A percentile compares a stretch with the other conserved stretches of the same genome.
These are phyloP conservation scores for Chaetodon trifascialis DNA, from an alignment of 2,113 vertebrate species.

Conservation along the genomic window DNA sequence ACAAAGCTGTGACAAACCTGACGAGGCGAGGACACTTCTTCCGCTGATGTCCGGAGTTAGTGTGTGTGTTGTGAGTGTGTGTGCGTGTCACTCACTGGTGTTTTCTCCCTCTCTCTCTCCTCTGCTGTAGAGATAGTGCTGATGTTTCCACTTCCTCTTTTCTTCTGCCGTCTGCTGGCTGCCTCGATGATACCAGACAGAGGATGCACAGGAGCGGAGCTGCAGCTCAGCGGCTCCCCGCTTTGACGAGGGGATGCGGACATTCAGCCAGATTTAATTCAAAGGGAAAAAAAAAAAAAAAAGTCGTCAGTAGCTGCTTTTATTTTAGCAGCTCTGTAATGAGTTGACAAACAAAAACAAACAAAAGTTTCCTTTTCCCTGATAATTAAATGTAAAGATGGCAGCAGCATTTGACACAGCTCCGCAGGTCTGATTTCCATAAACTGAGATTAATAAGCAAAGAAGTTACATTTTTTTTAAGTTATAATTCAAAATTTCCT, in stretches of 20 bases:
- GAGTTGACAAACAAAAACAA: not conserved
- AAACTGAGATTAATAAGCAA: not conserved
- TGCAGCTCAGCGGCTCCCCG: conserved; percentile 3
- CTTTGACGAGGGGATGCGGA: not conserved
- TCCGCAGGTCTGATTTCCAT: not conserved
- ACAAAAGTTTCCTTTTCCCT: not conserved
- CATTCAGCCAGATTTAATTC: not conserved
- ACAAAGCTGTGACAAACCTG: conserved; percentile 78
- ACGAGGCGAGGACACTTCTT: conserved; percentile 72
- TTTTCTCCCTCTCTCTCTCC: conserved; percentile 39
- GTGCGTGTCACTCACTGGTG: conserved; percentile 60
- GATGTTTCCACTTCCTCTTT: conserved; percentile 87
- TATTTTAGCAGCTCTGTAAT: not conserved
- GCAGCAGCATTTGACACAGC: too few relatives aligned
- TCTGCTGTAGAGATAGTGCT: conserved; percentile 71
- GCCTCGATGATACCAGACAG: conserved; percentile 52
- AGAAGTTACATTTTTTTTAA: not conserved
- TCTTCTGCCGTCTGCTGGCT: conserved; percentile 82
- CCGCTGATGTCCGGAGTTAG: conserved; percentile 77
- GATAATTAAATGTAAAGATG: not conserved
- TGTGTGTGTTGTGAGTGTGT: conserved; percentile 31
- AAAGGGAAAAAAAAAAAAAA: not conserved
- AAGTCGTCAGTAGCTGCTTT: not conserved
- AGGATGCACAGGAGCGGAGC: conserved; percentile 10
- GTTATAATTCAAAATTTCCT: not conserved